phyloP scores from a whole-genome alignment of 1,140 invertebrate species.

The Ceratoteleas bidentatus region DNA sequence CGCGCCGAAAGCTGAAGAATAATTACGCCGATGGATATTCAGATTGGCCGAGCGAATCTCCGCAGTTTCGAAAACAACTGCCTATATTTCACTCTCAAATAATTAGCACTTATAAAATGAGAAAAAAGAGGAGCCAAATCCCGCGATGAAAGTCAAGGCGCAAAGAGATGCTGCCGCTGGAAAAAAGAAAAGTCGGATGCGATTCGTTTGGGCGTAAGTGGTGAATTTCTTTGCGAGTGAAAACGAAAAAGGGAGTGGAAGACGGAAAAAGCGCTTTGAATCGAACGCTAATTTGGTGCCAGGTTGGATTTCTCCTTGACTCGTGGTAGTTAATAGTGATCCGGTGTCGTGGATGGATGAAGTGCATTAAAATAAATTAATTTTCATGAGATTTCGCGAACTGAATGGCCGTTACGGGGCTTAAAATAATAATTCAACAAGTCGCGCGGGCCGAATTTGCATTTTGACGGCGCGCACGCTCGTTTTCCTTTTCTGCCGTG shows the following conservation, averaged over 20 bases:
- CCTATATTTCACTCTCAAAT: slow-evolving; percentile 32
- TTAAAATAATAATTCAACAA: slow-evolving; percentile 79
- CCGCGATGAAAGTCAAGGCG: slow-evolving; percentile 37
- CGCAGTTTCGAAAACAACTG: neutral
- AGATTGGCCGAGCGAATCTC: neutral
- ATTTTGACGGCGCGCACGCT: slow-evolving; percentile 69
- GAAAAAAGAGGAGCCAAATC: slow-evolving; percentile 17
- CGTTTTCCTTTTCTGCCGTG: slow-evolving; percentile 8
- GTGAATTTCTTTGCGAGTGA: slow-evolving; percentile 59
- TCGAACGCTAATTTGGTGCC: slow-evolving; percentile 70
- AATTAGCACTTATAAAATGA: slow-evolving; percentile 59
- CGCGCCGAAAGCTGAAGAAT: neutral
- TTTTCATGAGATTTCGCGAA: slow-evolving; percentile 77
- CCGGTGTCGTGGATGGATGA: slow-evolving; percentile 67
- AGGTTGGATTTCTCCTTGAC: slow-evolving; percentile 58
- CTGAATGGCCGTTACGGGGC: slow-evolving; percentile 75
- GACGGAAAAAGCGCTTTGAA: slow-evolving; percentile 67
- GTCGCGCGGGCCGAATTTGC: slow-evolving; percentile 73
- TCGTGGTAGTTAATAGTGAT: slow-evolving; percentile 66
- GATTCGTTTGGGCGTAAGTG: slow-evolving; percentile 62
- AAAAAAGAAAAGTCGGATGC: slow-evolving; percentile 30
- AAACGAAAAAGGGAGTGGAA: slow-evolving; percentile 33
- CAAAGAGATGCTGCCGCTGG: slow-evolving; percentile 16
- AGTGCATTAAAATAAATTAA: slow-evolving; percentile 79
- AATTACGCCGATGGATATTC: neutral